A percentile compares a stretch with the other conserved stretches of the same genome.
phyloP scores from a whole-genome alignment of 2,888 invertebrate species.

The Pegoplata infirma region DNA sequence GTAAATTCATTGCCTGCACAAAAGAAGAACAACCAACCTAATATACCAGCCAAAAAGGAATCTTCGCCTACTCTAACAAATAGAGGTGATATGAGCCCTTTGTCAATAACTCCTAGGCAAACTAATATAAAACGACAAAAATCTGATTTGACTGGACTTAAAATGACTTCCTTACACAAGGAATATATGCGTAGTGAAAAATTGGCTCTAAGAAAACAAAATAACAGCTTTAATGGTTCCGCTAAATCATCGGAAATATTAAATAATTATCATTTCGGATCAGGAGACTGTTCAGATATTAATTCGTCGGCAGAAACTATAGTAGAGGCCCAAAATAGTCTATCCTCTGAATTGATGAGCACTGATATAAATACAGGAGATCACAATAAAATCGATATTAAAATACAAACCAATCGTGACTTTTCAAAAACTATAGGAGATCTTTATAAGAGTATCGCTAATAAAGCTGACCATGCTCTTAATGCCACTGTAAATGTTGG shows the following conservation, averaged over 20 bases:
- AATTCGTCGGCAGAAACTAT: constrained; percentile 65
- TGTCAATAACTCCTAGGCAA: constrained; percentile 64
- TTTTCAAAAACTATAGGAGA: constrained; percentile 78
- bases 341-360: constrained; percentile 27
- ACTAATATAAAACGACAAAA: constrained; percentile 79
- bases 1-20: constrained; percentile 73
- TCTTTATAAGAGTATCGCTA: constrained; percentile 74
- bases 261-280: constrained; percentile 50
- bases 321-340: constrained; percentile 64
- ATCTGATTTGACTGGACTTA: constrained; percentile 82
- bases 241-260: constrained; percentile 60
- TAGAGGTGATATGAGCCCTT: not conserved
- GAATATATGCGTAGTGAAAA: constrained; percentile 78
- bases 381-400: constrained; percentile 77
- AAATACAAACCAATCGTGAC: constrained; percentile 77
- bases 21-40: constrained; percentile 56
- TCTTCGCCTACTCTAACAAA: constrained; percentile 25
- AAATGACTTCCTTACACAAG: constrained; percentile 78
- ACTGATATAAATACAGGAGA: constrained; percentile 53
- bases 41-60: constrained; percentile 39
- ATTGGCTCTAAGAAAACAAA: constrained; percentile 67
- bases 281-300: constrained; percentile 55
- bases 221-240: constrained; percentile 39
- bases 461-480: constrained; percentile 57
- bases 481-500: constrained; percentile 54